Evolutionary conservation across 1,140 invertebrate species (phyloP).

Genomic region (Drosophila equinoxialis): DNA sequence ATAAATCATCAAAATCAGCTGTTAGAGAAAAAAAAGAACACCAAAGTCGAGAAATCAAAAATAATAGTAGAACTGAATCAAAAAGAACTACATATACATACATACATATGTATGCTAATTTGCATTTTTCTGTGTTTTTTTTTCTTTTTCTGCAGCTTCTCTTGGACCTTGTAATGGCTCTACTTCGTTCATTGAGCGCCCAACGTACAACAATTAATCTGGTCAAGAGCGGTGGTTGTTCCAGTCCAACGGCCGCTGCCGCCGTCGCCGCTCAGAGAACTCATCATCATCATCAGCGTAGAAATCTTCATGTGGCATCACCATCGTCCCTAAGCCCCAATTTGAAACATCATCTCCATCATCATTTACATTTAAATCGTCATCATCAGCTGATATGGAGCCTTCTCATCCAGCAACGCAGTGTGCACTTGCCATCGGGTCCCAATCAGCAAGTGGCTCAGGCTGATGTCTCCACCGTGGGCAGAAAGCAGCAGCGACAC

Average conservation of each 20-base stretch:
- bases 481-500: not conserved
- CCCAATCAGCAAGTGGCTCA: constrained; percentile 29
- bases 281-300: constrained; percentile 31
- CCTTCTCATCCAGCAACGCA: constrained; percentile 1
- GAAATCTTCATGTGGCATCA: not conserved
- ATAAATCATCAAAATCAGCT: constrained; percentile 24
- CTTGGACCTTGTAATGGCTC: constrained; percentile 76
- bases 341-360: not conserved
- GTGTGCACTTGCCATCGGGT: constrained; percentile 17
- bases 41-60: not conserved
- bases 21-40: constrained; percentile 11
- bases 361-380: constrained; percentile 12
- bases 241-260: constrained; percentile 29
- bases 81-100: not conserved
- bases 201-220: constrained; percentile 74
- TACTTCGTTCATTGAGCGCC: constrained; percentile 78
- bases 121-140: not conserved
- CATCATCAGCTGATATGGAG: constrained; percentile 14
- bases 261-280: constrained; percentile 25
- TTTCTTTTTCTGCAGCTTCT: not conserved
- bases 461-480: constrained; percentile 5
- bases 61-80: constrained; percentile 7
- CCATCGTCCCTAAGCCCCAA: not conserved
- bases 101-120: not conserved
- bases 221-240: constrained; percentile 49